A percentile compares a stretch with the other conserved stretches of the same genome.
These are phyloP conservation scores for Gadopsis marmoratus DNA, from an alignment of 2,797 vertebrate genomes.

Conservation along the genomic window DNA sequence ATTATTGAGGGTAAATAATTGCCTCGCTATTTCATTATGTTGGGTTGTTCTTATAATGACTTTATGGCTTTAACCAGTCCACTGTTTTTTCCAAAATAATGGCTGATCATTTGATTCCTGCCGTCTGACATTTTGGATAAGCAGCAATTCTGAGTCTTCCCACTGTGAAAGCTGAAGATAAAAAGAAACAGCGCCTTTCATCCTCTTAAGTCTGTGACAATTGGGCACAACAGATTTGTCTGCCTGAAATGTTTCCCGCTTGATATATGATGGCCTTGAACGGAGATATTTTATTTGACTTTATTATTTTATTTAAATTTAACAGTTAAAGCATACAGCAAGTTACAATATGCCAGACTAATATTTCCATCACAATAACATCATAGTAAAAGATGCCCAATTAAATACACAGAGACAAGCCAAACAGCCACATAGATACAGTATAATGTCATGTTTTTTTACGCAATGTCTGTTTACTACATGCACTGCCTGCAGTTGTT, in stretches of 20 bases:
- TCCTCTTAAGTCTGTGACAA: neutral
- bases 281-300: neutral
- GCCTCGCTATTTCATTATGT: slow-evolving; percentile 1
- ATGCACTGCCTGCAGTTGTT: neutral
- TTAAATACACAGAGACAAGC: slow-evolving; percentile 2
- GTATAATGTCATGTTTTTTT: neutral
- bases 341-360: neutral
- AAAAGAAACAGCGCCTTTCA: neutral
- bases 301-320: slow-evolving; percentile 5
- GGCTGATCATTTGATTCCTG: neutral
- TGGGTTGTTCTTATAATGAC: neutral
- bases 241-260: neutral
- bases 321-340: neutral
- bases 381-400: neutral
- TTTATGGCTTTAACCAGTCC: neutral
- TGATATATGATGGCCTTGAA: neutral
- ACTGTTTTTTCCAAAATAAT: neutral
- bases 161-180: neutral
- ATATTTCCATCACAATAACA: neutral
- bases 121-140: slow-evolving; percentile 6
- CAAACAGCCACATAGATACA: neutral
- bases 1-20: neutral
- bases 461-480: neutral
- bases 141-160: neutral
- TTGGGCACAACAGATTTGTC: neutral